Conservation (phyloP, 2,113 vertebrate species). For the Caretta caretta region DNA sequence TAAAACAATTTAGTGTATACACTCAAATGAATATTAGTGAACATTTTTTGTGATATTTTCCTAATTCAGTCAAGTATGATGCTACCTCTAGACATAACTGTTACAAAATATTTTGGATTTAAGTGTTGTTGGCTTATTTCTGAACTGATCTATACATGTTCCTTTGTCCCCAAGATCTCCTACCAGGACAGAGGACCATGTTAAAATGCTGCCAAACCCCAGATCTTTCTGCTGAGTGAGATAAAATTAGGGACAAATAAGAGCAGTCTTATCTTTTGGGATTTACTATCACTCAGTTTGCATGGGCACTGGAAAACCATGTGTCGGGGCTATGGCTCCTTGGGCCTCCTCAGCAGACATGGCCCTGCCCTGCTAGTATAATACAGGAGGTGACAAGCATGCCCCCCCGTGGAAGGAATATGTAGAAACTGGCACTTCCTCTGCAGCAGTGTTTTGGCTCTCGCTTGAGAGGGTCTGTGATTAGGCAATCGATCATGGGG, state of each 20-base stretch:
- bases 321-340: not conserved
- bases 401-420: not conserved
- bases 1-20: not conserved
- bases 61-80: not conserved
- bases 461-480: not conserved
- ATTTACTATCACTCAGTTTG: not conserved
- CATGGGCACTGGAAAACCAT: not conserved
- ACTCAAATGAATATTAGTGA: not conserved
- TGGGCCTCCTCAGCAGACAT: accelerated
- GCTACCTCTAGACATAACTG: not conserved
- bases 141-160: not conserved
- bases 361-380: not conserved
- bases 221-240: accelerated
- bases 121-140: not conserved
- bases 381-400: not conserved
- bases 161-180: not conserved
- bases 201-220: not conserved
- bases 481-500: not conserved
- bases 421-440: not conserved
- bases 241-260: not conserved
- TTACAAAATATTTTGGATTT: not conserved
- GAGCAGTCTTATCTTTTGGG: accelerated
- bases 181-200: not conserved
- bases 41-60: not conserved
- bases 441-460: not conserved